These are phyloP conservation scores for Stegastes partitus DNA, from an alignment of 2,113 vertebrate species.

Conservation along the genomic window DNA sequence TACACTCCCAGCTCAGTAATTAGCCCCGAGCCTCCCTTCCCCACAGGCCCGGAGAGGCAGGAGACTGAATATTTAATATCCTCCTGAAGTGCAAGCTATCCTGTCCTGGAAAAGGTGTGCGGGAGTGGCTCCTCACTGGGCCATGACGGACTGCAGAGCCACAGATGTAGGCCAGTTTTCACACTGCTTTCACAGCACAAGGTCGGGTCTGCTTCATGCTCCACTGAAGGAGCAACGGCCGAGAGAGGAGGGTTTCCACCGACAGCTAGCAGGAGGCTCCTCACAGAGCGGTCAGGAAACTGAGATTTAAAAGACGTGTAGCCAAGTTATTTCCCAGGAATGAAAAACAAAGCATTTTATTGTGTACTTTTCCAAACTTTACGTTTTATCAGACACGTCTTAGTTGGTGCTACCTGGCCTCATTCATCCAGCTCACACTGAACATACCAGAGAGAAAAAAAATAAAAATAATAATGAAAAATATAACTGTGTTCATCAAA, in stretches of 20 bases:
- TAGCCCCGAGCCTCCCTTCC: conserved; percentile 53
- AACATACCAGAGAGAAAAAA: too few species aligned
- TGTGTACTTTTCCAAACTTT: background rate
- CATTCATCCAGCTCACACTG: too few species aligned
- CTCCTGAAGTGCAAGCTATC: conserved; percentile 58
- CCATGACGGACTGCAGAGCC: conserved; percentile 41
- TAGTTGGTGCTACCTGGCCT: background rate
- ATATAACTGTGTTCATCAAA: too few species aligned
- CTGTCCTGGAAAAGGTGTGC: conserved; percentile 65
- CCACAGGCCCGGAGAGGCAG: conserved; percentile 46
- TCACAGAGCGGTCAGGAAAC: conserved; percentile 20
- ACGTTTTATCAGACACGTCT: conserved; percentile 10
- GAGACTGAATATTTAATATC: conserved; percentile 79
- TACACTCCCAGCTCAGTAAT: conserved; percentile 57
- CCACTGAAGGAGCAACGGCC: conserved; percentile 38
- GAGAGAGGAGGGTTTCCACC: conserved; percentile 15
- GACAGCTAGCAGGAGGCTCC: conserved; percentile 27
- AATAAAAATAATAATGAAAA: too few species aligned
- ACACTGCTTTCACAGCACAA: conserved; percentile 37
- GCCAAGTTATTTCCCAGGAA: background rate
- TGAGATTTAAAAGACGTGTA: conserved; percentile 5
- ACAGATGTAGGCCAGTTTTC: conserved; percentile 61
- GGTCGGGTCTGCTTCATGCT: conserved; percentile 46
- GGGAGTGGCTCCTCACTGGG: conserved; percentile 36
- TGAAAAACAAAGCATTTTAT: background rate